phyloP scores from a whole-genome alignment of 1,140 invertebrate genomes.

The Oscheius sp. region DNA sequence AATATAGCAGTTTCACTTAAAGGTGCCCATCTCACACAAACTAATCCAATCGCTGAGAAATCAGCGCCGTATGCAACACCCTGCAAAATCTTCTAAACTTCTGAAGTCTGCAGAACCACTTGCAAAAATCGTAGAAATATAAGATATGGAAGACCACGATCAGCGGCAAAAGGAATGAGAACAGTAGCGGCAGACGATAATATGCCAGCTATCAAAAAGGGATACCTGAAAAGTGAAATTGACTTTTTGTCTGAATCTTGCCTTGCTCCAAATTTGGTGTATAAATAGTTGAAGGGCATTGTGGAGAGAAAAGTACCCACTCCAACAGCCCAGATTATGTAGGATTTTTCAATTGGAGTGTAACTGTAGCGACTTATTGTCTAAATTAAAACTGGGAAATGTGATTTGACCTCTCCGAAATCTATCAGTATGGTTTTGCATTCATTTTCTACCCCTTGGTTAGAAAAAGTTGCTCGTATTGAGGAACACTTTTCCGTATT shows the following conservation, averaged over 20 bases:
- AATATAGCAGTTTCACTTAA: constrained; percentile 23
- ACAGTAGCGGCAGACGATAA: constrained; percentile 13
- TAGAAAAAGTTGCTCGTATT: no score
- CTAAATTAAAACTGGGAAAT: no score
- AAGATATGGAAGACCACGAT: constrained; percentile 3
- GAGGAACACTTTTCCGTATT: no score
- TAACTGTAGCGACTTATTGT: constrained; percentile 24
- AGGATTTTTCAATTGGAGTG: constrained; percentile 27
- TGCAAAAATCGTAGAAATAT: constrained; percentile 14
- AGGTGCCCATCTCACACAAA: constrained; percentile 25
- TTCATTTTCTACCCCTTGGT: no score
- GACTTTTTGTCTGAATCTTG: not conserved
- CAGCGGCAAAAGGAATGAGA: constrained; percentile 14
- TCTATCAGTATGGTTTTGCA: no score
- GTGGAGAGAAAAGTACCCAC: constrained; percentile 24
- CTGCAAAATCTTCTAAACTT: constrained; percentile 6
- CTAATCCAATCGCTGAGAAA: constrained; percentile 25
- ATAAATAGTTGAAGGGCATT: constrained; percentile 23
- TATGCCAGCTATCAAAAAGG: constrained; percentile 22
- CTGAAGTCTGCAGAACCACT: not conserved
- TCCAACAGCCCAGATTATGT: constrained; percentile 32
- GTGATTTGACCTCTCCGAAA: no score
- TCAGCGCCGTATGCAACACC: constrained; percentile 20
- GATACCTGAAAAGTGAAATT: constrained; percentile 4
- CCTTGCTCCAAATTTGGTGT: constrained; percentile 24